Evolutionary conservation across 2,113 vertebrate genomes (phyloP).

Genomic region (Dryoscopus gambensis): DNA sequence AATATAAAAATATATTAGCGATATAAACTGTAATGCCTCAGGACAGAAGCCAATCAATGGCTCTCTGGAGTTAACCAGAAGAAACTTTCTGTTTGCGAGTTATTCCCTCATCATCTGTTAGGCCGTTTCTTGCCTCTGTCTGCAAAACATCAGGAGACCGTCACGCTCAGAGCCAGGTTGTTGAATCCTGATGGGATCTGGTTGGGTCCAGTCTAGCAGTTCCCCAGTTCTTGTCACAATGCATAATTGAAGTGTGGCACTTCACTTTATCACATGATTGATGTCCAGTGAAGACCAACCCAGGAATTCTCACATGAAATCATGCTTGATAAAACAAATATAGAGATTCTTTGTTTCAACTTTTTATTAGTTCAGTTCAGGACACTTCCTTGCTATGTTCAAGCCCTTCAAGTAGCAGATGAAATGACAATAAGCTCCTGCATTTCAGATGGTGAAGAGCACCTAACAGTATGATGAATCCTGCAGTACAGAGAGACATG

Average conservation of each 20-base stretch:
- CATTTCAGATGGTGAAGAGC: background rate
- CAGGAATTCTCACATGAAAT: background rate
- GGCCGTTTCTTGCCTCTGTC: background rate
- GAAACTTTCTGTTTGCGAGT: constrained; percentile 3
- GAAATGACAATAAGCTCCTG: background rate
- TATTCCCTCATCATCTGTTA: background rate
- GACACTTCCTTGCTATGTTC: background rate
- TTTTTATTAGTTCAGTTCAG: background rate
- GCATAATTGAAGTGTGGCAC: background rate
- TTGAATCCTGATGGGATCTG: background rate
- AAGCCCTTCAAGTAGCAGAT: background rate
- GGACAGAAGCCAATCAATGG: constrained; percentile 47
- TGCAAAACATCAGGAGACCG: background rate
- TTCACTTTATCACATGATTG: background rate
- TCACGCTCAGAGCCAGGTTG: background rate
- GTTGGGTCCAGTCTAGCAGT: background rate
- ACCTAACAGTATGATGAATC: background rate
- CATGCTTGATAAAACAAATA: background rate
- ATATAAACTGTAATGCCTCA: constrained; percentile 58
- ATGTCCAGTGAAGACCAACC: background rate
- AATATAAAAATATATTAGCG: constrained; percentile 62
- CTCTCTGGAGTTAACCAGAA: constrained; percentile 14
- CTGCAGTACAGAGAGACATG: background rate
- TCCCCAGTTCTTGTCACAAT: background rate
- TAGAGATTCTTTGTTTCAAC: background rate